phyloP scores from a whole-genome alignment of 2,113 vertebrate species.

The Diadophis punctatus region DNA sequence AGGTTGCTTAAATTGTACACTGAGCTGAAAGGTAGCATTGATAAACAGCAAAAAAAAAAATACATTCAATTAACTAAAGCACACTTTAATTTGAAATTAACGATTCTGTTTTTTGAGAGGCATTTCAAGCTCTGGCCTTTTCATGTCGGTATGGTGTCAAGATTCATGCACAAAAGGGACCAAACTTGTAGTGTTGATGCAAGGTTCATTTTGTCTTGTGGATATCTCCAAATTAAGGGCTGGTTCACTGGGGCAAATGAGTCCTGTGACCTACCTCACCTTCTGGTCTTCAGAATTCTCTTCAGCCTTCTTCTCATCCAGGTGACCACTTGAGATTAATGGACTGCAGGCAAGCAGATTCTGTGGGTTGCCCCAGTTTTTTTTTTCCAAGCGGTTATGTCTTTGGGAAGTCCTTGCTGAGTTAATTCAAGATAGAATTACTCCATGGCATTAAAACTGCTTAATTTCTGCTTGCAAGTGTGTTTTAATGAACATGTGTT shows the following conservation, averaged over 20 bases:
- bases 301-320: background rate
- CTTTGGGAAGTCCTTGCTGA: background rate
- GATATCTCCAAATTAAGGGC: background rate
- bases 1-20: background rate
- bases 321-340: background rate
- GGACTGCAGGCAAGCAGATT: background rate
- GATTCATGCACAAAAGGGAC: background rate
- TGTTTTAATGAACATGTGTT: background rate
- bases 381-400: background rate
- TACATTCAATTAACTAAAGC: background rate
- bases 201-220: background rate
- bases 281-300: background rate
- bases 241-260: background rate
- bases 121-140: background rate
- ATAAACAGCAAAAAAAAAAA: background rate
- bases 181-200: background rate
- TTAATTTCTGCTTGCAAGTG: background rate
- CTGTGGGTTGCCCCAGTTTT: background rate
- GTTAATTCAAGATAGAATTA: background rate
- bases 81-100: background rate
- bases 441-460: background rate
- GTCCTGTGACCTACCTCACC: no score
- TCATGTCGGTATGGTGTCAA: background rate
- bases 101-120: background rate
- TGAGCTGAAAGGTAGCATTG: background rate